Evolutionary conservation across 2,888 invertebrate genomes (phyloP).

Genomic region (Adelphocoris suturalis): DNA sequence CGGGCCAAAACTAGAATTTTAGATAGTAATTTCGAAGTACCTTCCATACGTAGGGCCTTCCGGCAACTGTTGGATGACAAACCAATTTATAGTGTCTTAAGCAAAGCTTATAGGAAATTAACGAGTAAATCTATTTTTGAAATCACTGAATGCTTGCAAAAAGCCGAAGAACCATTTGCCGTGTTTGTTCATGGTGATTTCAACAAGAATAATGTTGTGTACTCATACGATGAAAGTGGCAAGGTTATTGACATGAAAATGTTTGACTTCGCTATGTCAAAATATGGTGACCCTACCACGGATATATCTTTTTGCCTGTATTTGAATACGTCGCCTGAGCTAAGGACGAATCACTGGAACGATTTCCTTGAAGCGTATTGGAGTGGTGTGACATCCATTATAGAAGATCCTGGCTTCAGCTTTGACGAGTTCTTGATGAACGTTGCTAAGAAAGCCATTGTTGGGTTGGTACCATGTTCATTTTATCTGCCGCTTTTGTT

Average conservation of each 20-base stretch:
- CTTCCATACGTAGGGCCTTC: background rate
- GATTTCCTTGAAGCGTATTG: slow-evolving; percentile 77
- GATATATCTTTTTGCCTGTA: slow-evolving; percentile 78
- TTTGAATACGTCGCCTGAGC: slow-evolving; percentile 77
- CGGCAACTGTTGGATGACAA: background rate
- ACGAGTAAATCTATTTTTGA: background rate
- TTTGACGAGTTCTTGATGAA: slow-evolving; percentile 66
- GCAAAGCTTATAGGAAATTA: slow-evolving; percentile 14
- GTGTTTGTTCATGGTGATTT: slow-evolving; percentile 79
- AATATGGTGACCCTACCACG: slow-evolving; percentile 78
- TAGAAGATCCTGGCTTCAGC: slow-evolving; percentile 62
- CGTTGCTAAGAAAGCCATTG: slow-evolving; percentile 72
- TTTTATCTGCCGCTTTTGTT: slow-evolving; percentile 74
- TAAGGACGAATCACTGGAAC: slow-evolving; percentile 76
- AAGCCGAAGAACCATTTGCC: slow-evolving; percentile 72
- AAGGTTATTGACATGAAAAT: slow-evolving; percentile 76
- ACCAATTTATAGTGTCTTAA: background rate
- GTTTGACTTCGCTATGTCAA: slow-evolving; percentile 78
- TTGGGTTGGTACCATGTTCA: slow-evolving; percentile 69
- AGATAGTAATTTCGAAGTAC: background rate
- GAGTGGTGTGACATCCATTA: slow-evolving; percentile 63
- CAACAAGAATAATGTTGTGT: slow-evolving; percentile 79
- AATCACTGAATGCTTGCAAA: background rate
- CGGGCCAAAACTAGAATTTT: background rate
- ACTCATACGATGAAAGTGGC: slow-evolving; percentile 77